Base-by-base conservation (phyloP, 2,888 invertebrate genomes). In the Scrobipalpa costella region DNA sequence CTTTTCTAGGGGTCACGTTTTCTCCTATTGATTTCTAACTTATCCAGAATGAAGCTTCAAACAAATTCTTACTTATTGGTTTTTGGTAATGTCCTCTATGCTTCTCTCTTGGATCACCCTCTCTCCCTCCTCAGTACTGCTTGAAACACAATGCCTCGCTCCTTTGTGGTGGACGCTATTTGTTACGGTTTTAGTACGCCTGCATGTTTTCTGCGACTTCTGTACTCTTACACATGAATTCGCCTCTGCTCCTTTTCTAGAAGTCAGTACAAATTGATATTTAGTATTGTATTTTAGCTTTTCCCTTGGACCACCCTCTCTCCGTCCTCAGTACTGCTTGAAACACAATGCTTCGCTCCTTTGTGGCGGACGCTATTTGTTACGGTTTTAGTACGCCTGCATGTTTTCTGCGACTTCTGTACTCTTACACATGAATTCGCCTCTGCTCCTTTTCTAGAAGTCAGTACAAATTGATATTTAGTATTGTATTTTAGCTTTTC, bases 281-380 rank as follows among this genome's bases (percentile, higher is more conserved):
- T 11, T 47, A 49, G 49, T n/a, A 17, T 2, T 49, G 1, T 19
- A 15, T 19, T 7, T 17, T 17, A n/a, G 11, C 17, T 50, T 49
- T 19, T 50, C 21, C 49, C 65, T 72, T 69, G 63, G 0, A 58
- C 75, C 71, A 67, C 3, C 34, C 62, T 15, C 58, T n/a, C n/a
- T n/a, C n/a, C n/a, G n/a, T n/a, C 55, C 50, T 50, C 21, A 50
- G 40, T 40, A 7, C 40, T 49, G 49, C 49, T 49, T 49, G 49
- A 49, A 49, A 49, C 49, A 49, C 49, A 49, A 49, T 49, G 49
- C 49, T 17, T 6, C 17, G 49, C 49, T 21, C 33, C 55, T 55
- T 55, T 55, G 55, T 55, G 33, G 21, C 27, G 55, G 21, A 55
- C 13, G 33, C 55, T 33, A 55, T 55, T 33, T n/a, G 33, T 55